Evolutionary conservation across 2,888 invertebrate species (phyloP).

Genomic region (Pinctada fucata): DNA sequence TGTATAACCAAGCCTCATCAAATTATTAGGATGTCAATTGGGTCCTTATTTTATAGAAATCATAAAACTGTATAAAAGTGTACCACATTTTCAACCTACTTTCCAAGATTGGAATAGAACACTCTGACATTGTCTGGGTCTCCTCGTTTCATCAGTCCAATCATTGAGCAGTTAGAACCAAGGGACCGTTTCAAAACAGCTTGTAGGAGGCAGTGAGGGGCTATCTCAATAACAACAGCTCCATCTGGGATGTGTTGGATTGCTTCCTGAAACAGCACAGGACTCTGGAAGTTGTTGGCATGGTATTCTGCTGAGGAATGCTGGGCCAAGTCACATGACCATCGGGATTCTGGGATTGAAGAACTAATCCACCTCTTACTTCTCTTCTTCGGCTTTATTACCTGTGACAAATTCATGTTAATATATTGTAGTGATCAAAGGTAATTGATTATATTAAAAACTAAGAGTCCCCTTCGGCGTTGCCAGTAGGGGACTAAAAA

Average conservation of each 20-base stretch:
- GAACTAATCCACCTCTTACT: constrained; percentile 93
- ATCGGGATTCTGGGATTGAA: constrained; percentile 91
- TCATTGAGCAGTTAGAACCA: constrained; percentile 84
- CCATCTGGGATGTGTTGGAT: constrained; percentile 89
- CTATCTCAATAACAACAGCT: constrained; percentile 93
- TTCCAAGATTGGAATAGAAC: constrained; percentile 88
- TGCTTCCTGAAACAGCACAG: constrained; percentile 94
- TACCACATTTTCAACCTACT: constrained; percentile 78
- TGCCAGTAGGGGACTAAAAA: too few species aligned
- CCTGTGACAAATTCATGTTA: not conserved
- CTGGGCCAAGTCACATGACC: constrained; percentile 87
- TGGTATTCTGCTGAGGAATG: constrained; percentile 94
- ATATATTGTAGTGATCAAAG: too few species aligned
- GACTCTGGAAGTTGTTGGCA: constrained; percentile 95
- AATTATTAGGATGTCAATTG: too few species aligned
- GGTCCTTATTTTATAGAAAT: too few species aligned
- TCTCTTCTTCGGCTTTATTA: constrained; percentile 88
- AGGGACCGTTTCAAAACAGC: constrained; percentile 93
- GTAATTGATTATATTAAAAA: too few species aligned
- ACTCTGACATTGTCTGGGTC: constrained; percentile 86
- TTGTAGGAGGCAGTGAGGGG: constrained; percentile 95
- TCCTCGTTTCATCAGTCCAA: constrained; percentile 90
- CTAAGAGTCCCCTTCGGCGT: too few species aligned
- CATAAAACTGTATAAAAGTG: too few species aligned
- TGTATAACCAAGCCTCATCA: too few species aligned